A percentile compares a stretch with the other conserved stretches of the same genome.
These are phyloP conservation scores for Monopterus albus DNA, from an alignment of 2,113 vertebrate genomes.

Conservation along the genomic window DNA sequence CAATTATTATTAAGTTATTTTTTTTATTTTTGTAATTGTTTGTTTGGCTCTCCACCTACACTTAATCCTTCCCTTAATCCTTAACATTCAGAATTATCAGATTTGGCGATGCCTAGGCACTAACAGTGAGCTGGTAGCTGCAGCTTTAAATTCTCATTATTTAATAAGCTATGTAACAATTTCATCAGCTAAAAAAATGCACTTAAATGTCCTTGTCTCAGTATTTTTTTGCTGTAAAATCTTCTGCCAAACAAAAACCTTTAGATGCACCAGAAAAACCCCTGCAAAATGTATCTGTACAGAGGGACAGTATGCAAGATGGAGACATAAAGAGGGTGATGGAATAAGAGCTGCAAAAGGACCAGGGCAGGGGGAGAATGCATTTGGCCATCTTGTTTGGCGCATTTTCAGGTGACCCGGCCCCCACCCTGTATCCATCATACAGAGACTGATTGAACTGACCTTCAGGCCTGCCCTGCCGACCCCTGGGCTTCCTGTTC, in stretches of 20 bases:
- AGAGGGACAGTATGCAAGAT: neutral
- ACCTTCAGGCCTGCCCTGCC: slow-evolving; percentile 68
- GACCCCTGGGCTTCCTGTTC: slow-evolving; percentile 80
- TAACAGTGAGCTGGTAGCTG: too few species aligned
- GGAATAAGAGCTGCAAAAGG: neutral
- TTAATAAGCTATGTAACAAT: neutral
- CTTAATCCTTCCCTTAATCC: too few species aligned
- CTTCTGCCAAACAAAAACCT: neutral
- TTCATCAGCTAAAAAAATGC: neutral
- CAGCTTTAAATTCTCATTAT: too few species aligned
- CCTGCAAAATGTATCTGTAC: too few species aligned
- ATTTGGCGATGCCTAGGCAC: too few species aligned
- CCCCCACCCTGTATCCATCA: slow-evolving; percentile 72
- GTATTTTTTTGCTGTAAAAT: neutral
- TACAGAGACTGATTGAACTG: slow-evolving; percentile 70
- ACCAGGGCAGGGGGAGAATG: neutral
- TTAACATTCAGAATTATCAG: too few species aligned
- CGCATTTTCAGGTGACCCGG: slow-evolving; percentile 64
- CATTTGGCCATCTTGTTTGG: slow-evolving; percentile 22
- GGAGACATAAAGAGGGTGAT: neutral
- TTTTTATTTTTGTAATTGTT: too few species aligned
- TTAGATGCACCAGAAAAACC: too few species aligned
- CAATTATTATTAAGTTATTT: too few species aligned
- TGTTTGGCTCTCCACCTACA: too few species aligned
- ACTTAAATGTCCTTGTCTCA: neutral